Percentiles rank a stretch among this genome's conserved stretches.
These are phyloP conservation scores for Oreonectes daqikongensis DNA, from an alignment of 2,797 vertebrate species.

Conservation along the genomic window DNA sequence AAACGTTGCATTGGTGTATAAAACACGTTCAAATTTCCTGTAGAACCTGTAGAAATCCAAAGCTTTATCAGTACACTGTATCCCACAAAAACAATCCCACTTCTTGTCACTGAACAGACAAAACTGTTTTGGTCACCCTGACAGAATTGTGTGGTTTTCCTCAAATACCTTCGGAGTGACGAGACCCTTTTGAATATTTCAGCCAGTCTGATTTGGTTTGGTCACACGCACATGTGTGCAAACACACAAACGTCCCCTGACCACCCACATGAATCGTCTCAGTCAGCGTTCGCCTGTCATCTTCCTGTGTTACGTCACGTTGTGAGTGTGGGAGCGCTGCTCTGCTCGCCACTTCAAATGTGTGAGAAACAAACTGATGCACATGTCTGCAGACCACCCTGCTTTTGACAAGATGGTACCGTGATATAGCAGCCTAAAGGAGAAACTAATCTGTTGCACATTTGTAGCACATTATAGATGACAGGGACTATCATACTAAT, in stretches of 20 bases:
- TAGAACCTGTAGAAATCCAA: too few relatives aligned
- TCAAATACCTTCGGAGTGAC: constrained; percentile 23
- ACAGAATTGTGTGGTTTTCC: constrained; percentile 40
- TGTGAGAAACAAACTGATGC: constrained; percentile 50
- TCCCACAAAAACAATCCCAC: constrained; percentile 26
- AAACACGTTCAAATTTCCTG: too few relatives aligned
- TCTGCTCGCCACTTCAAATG: constrained; percentile 53
- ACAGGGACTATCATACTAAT: not conserved
- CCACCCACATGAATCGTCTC: constrained; percentile 59
- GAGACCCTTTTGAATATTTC: constrained; percentile 30
- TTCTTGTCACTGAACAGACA: constrained; percentile 35
- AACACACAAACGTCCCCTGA: constrained; percentile 29
- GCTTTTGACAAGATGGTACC: constrained; percentile 30
- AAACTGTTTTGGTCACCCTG: constrained; percentile 24
- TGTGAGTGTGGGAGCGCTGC: constrained; percentile 49
- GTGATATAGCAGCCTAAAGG: constrained; percentile 1
- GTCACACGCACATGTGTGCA: constrained; percentile 24
- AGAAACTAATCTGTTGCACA: constrained; percentile 16
- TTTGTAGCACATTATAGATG: constrained; percentile 12
- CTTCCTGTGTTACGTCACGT: constrained; percentile 62
- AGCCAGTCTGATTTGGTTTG: constrained; percentile 11
- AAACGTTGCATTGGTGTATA: not conserved
- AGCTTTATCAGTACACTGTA: constrained; percentile 18
- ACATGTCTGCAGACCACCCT: constrained; percentile 39
- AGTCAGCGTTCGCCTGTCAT: constrained; percentile 38